Base-by-base conservation (phyloP, 2,113 vertebrate species). In the Psephotus haematonotus region DNA sequence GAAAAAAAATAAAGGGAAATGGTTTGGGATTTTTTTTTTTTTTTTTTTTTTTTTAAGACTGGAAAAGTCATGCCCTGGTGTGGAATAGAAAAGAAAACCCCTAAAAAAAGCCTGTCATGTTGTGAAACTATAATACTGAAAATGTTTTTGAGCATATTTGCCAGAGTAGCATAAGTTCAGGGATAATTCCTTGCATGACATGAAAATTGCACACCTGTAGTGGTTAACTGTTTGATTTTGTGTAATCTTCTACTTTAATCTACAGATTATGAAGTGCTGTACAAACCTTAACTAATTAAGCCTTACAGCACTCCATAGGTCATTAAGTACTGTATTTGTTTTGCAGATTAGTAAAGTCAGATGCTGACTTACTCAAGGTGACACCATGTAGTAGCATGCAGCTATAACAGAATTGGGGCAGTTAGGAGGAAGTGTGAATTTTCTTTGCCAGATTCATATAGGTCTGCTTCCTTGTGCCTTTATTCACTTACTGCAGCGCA, bases 291-390 rank as follows among this genome's bases (percentile, higher is more conserved):
- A 80, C 41, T 94, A 81, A 87, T 88, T 86, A 88, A 78, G 59
- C 29, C 80, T 95, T 82, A 49, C 50, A 82, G 19, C 55, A 65
- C 47, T 71, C 70, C 16, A 28, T 55, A 74, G 81, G 77, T 76
- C 90, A 55, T 69, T 28, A 81, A 83, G 65, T 82, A 41, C n/a
- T 84, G 13, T 79, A 59, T 86, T 86, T 81, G 59, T 92, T 92
- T 86, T 93, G 57, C 49, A 75, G 43, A 62, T 92, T 72, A 84
- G 49, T 59, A 59, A 94, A 92, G 84, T 89, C 55, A 96, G 44
- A 76, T 68, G 75, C 22, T 65, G 62, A 59, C 15, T 69, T 71
- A 35, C 37, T 92, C 77, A 90, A 88, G 28, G 65, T 94, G 81
- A 75, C 77, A 59, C 72, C 62, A 53, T 62, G 85, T 88, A 92